Conservation (phyloP, 92 coral and sea anemone species). For the Paramuricea clavata region DNA sequence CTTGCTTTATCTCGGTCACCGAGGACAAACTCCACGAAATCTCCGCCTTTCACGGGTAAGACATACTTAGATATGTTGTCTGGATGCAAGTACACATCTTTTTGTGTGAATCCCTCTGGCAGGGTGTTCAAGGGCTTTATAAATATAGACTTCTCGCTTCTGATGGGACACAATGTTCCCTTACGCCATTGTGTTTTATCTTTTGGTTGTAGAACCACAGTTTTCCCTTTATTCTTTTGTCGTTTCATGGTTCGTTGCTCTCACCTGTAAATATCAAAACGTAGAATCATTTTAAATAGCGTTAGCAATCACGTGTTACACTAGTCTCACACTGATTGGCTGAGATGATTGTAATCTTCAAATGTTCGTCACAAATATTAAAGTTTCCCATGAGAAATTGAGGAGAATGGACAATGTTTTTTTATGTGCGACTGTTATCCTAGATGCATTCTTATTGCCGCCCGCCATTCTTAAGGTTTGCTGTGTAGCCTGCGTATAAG, state of each 20-base stretch:
- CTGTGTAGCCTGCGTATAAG: too few species aligned
- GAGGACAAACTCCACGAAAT: constrained; percentile 25
- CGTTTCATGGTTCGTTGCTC: neutral
- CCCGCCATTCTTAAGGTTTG: too few species aligned
- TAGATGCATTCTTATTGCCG: too few species aligned
- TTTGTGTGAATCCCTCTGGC: constrained; percentile 37
- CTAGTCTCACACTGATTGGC: too few species aligned
- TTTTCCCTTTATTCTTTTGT: neutral
- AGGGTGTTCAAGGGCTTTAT: constrained; percentile 9
- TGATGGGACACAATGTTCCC: constrained; percentile 18
- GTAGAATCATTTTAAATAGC: neutral
- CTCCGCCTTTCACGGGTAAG: constrained; percentile 1
- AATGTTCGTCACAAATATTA: too few species aligned
- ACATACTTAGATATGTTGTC: constrained; percentile 9
- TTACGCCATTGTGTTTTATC: constrained; percentile 2
- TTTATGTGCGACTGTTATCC: too few species aligned
- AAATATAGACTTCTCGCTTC: constrained; percentile 4
- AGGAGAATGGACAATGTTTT: too few species aligned
- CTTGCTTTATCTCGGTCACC: constrained; percentile 27
- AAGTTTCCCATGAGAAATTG: too few species aligned
- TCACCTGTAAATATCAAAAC: neutral
- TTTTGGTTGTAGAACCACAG: neutral
- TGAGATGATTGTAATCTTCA: too few species aligned
- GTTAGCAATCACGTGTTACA: too few species aligned
- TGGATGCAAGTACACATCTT: constrained; percentile 41